phyloP scores from a whole-genome alignment of 2,888 invertebrate species.

The Macrosoma leucophasiata region DNA sequence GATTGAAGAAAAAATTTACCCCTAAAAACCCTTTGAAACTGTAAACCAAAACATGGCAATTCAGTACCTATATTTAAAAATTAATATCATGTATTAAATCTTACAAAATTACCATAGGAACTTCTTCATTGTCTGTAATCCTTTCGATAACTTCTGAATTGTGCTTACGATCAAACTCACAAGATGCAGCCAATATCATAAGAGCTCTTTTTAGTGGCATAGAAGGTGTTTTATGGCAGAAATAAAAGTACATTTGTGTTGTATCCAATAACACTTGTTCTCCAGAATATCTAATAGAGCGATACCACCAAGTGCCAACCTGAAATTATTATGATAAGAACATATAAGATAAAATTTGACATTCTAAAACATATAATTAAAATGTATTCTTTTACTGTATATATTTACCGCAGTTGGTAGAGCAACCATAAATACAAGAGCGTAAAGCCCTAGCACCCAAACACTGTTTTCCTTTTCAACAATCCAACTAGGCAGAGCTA shows the following conservation, averaged over 20 bases:
- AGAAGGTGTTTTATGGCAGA: conserved; percentile 96
- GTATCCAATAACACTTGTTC: conserved; percentile 98
- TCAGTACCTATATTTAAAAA: background rate
- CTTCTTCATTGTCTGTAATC: conserved; percentile 95
- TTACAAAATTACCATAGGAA: conserved; percentile 82
- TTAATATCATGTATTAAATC: background rate
- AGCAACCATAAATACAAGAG: conserved; percentile 98
- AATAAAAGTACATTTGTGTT: conserved; percentile 96
- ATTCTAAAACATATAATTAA: conserved; percentile 10
- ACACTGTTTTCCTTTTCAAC: conserved; percentile 99
- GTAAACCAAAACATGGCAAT: no score
- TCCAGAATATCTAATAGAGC: conserved; percentile 96
- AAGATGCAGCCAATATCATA: conserved; percentile 97
- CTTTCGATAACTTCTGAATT: conserved; percentile 96
- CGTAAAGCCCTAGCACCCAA: conserved; percentile 97
- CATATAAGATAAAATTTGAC: background rate
- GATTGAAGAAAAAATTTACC: no score
- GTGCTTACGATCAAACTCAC: conserved; percentile 95
- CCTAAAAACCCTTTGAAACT: no score
- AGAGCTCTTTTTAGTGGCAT: conserved; percentile 96
- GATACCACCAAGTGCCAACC: conserved; percentile 99
- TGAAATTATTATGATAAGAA: no score
- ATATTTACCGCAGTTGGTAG: conserved; percentile 85
- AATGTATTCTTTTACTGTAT: background rate
- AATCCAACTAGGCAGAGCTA: conserved; percentile 99